Evolutionary conservation across 2,797 vertebrate species (phyloP).

Genomic region (Ceryle rudis): DNA sequence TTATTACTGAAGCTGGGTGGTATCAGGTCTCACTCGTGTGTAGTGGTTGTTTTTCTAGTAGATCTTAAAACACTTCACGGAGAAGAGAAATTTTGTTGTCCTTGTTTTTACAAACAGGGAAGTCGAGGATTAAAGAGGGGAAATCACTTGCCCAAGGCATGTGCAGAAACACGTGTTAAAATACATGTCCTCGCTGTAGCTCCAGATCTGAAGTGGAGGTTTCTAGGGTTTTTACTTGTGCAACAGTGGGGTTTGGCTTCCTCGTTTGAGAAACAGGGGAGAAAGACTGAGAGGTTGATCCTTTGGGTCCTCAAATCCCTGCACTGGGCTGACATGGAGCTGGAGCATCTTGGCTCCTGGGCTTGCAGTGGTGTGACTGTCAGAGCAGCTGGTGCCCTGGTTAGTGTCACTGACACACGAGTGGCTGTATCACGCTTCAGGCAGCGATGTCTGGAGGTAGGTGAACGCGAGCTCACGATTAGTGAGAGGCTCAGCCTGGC

Average conservation of each 20-base stretch:
- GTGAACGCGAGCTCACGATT: rapidly evolving
- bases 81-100: neutral
- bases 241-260: neutral
- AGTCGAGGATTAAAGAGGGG: slow-evolving; percentile 32
- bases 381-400: rapidly evolving
- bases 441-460: neutral
- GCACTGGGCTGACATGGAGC: neutral
- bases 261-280: neutral
- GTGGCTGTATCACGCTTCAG: neutral
- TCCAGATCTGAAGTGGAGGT: neutral
- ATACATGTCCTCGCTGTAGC: neutral
- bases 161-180: slow-evolving; percentile 7
- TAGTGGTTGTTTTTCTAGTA: neutral
- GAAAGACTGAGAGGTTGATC: neutral
- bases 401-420: too few species aligned
- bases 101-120: slow-evolving; percentile 3
- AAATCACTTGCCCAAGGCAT: slow-evolving; percentile 42
- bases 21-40: neutral
- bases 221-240: neutral
- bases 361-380: rapidly evolving
- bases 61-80: neutral
- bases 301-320: neutral
- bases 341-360: neutral
- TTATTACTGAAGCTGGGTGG: neutral
- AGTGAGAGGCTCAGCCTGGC: neutral